These are phyloP conservation scores for Tautogolabrus adspersus DNA, from an alignment of 2,113 vertebrate species.

Conservation along the genomic window DNA sequence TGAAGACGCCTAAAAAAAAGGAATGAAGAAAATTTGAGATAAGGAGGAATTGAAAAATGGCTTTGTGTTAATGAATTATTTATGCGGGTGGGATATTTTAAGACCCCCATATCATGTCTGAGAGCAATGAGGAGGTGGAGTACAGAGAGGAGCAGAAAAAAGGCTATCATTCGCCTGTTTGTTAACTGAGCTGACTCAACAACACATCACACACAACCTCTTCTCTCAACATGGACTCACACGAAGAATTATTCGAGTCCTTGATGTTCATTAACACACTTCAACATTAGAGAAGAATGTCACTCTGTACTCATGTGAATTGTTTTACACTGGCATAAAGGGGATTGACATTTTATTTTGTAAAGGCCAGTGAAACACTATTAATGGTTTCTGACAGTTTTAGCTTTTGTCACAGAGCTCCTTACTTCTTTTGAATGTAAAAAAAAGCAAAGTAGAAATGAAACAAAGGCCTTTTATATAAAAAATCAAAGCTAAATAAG, in stretches of 20 bases:
- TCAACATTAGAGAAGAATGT: neutral
- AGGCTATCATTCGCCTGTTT: slow-evolving; percentile 33
- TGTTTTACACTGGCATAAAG: neutral
- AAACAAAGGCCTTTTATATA: neutral
- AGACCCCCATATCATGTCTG: slow-evolving; percentile 68
- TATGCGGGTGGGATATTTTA: slow-evolving; percentile 74
- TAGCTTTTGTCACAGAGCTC: neutral
- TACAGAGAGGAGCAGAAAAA: slow-evolving; percentile 24
- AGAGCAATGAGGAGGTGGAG: slow-evolving; percentile 49
- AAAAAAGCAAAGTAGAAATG: neutral
- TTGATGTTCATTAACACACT: neutral
- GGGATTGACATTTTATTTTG: neutral
- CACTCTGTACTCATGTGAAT: neutral
- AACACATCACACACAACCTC: neutral
- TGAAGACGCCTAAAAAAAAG: neutral
- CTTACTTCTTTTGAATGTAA: neutral
- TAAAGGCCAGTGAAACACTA: neutral
- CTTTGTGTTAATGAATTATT: slow-evolving; percentile 74
- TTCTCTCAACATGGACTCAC: too few species aligned
- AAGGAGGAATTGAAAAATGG: neutral
- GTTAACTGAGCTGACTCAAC: slow-evolving; percentile 5
- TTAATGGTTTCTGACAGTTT: neutral
- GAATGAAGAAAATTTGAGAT: too few species aligned
- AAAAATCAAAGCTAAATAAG: neutral
- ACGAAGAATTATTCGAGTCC: neutral